Percentiles rank a stretch among this genome's conserved stretches.
phyloP scores from a whole-genome alignment of 2,797 vertebrate species.

The Enteromius thamalakanensis region DNA sequence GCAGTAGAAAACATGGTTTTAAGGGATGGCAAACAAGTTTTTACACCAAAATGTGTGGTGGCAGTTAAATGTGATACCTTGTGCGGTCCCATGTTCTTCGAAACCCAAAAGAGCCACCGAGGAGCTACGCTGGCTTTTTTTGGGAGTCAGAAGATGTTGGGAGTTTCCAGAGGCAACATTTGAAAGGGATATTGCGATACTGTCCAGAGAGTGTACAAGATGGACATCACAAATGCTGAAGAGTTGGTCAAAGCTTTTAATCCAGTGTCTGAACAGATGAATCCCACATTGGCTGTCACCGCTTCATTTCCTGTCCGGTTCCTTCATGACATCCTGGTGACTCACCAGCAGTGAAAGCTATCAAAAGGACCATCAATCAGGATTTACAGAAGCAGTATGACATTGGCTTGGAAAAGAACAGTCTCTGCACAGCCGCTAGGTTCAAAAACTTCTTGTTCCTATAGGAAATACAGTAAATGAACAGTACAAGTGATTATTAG shows the following conservation, averaged over 20 bases:
- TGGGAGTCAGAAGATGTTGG: background rate
- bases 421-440: background rate
- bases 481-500: background rate
- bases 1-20: background rate
- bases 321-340: constrained; percentile 27
- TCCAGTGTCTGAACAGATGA: constrained; percentile 6
- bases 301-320: constrained; percentile 14
- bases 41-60: background rate
- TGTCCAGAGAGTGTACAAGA: background rate
- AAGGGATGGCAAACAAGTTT: background rate
- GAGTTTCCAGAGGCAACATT: background rate
- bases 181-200: background rate
- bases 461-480: background rate
- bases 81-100: background rate
- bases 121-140: background rate
- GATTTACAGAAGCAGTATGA: constrained; percentile 26
- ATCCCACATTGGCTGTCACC: constrained; percentile 7
- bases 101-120: background rate
- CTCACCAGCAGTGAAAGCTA: constrained; percentile 10
- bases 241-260: constrained; percentile 32
- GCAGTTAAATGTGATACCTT: background rate
- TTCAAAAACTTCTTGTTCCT: background rate
- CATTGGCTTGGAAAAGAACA: constrained; percentile 12
- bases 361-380: constrained; percentile 43
- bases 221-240: constrained; percentile 19